Conservation (phyloP, 2,888 invertebrate species). For the Sympetrum striolatum region DNA sequence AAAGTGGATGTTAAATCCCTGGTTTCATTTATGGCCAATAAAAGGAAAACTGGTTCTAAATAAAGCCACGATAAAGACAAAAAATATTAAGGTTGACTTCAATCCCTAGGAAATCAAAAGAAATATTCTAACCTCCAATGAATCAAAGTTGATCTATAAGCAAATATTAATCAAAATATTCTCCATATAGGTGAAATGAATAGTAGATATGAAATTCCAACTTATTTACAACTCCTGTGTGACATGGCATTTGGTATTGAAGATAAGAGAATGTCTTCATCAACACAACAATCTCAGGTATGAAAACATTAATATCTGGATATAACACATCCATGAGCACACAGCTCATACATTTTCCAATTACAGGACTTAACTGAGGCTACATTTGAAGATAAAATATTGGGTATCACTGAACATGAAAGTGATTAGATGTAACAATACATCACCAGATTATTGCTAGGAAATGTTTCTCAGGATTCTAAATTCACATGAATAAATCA, state of each 20-base stretch:
- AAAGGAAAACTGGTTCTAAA: not conserved
- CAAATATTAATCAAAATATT: not conserved
- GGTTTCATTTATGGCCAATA: not conserved
- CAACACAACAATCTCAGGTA: not conserved
- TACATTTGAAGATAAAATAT: constrained; percentile 12
- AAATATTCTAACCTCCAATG: not conserved
- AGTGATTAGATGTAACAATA: not conserved
- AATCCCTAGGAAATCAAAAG: not conserved
- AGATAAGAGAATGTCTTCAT: not conserved
- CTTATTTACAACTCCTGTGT: not conserved
- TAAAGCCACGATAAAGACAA: not conserved
- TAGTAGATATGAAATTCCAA: not conserved
- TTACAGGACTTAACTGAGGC: constrained; percentile 17
- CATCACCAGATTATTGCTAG: not conserved
- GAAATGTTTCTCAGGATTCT: not conserved
- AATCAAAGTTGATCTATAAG: not conserved
- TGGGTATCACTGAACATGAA: not conserved
- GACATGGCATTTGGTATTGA: not conserved
- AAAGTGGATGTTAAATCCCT: not conserved
- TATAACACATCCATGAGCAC: not conserved
- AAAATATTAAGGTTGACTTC: not conserved
- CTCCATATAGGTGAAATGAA: not conserved
- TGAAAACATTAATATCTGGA: not conserved
- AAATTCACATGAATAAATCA: constrained; percentile 7
- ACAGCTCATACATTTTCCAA: not conserved